These are phyloP conservation scores for Nibea albiflora DNA, from an alignment of 2,113 vertebrate genomes.

Conservation along the genomic window DNA sequence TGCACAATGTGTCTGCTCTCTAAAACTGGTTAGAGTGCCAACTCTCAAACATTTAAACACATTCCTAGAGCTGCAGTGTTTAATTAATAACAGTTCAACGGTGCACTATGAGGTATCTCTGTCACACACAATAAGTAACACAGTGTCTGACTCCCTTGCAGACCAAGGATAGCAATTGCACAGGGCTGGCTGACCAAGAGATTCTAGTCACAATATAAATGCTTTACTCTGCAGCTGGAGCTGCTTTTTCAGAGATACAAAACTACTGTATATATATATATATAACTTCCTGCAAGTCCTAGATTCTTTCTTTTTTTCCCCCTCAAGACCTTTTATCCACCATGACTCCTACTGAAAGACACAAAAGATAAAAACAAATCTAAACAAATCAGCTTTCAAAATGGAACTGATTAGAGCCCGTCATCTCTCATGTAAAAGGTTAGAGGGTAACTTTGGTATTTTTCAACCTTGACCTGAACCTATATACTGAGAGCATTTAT, in stretches of 20 bases:
- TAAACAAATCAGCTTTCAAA: background rate
- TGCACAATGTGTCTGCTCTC: constrained; percentile 1
- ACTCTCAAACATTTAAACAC: background rate
- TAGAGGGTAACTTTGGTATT: too few species aligned
- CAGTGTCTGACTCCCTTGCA: constrained; percentile 9
- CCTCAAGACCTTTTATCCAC: background rate
- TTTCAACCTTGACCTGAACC: too few species aligned
- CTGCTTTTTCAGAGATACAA: background rate
- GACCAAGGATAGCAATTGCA: constrained; percentile 4
- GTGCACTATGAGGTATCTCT: background rate
- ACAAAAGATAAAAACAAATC: background rate
- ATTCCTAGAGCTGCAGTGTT: background rate
- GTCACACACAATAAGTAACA: background rate
- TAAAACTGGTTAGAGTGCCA: background rate
- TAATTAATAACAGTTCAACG: background rate
- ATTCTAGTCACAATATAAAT: constrained; percentile 31
- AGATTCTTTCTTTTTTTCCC: background rate
- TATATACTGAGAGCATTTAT: too few species aligned
- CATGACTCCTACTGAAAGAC: background rate
- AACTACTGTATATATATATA: background rate
- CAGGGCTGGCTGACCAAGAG: background rate
- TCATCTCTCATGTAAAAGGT: background rate
- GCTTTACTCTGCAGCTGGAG: constrained; percentile 14
- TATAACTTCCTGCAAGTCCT: background rate
- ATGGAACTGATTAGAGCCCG: background rate